A percentile compares a stretch with the other conserved stretches of the same genome.
Evolutionary conservation across 1,140 invertebrate species (phyloP).

Genomic region (Papilio polyxenes): DNA sequence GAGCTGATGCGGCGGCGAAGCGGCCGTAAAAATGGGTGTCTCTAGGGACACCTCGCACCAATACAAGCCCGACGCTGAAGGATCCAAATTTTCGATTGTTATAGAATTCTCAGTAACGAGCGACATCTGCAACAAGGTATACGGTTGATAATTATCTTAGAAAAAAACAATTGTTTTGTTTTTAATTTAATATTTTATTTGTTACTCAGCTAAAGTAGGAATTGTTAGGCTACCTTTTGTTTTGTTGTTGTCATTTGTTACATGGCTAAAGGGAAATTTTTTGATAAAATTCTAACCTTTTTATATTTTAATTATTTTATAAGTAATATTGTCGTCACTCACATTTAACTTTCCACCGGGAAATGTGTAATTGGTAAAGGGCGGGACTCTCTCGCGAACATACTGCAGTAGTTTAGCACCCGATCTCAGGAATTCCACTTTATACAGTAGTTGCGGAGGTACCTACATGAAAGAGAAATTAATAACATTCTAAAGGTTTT

Average conservation of each 20-base stretch:
- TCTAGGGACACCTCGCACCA: slow-evolving; percentile 88
- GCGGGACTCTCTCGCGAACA: slow-evolving; percentile 84
- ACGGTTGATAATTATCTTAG: slow-evolving; percentile 32
- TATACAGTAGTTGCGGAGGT: slow-evolving; percentile 80
- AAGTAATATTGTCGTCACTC: slow-evolving; percentile 45
- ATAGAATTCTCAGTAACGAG: slow-evolving; percentile 87
- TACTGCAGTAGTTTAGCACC: slow-evolving; percentile 84
- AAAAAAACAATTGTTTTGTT: background rate
- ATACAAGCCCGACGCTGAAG: slow-evolving; percentile 86
- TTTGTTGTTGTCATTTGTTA: no score
- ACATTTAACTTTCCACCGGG: slow-evolving; percentile 83
- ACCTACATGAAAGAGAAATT: slow-evolving; percentile 49
- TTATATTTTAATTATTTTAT: no score
- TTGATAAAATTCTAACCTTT: no score
- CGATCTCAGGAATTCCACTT: slow-evolving; percentile 76
- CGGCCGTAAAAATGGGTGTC: slow-evolving; percentile 88
- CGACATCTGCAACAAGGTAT: slow-evolving; percentile 82
- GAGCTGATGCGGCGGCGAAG: slow-evolving; percentile 85
- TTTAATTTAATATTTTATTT: background rate
- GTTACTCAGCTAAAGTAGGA: no score
- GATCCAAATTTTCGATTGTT: slow-evolving; percentile 86
- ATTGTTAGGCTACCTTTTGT: no score
- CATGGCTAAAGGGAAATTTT: no score
- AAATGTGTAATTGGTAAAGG: slow-evolving; percentile 82
- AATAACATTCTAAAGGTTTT: background rate